Evolutionary conservation across 64 coral and sea anemone genomes (phyloP).

Genomic region (Porites australiensis): DNA sequence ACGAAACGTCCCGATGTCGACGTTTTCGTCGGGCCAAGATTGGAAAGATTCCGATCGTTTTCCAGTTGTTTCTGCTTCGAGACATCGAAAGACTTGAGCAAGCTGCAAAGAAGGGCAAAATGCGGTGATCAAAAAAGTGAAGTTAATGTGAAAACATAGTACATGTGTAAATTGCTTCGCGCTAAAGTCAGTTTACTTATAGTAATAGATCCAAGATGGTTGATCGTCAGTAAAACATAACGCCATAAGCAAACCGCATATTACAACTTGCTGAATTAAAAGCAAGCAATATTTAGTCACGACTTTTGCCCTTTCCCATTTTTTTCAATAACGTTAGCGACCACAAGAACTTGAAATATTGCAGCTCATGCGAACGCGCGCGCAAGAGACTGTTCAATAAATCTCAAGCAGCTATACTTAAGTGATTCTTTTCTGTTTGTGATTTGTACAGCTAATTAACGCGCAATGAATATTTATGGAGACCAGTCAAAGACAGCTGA

Average conservation of each 20-base stretch:
- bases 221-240: slow-evolving; percentile 9
- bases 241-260: slow-evolving; percentile 17
- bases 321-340: neutral
- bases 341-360: neutral
- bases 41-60: slow-evolving; percentile 82
- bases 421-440: neutral
- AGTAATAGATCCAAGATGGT: slow-evolving; percentile 78
- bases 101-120: slow-evolving; percentile 52
- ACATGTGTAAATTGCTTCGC: neutral
- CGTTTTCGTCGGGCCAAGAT: slow-evolving; percentile 58
- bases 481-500: neutral
- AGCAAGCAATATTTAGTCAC: neutral
- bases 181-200: slow-evolving; percentile 35
- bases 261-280: neutral
- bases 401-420: slow-evolving; percentile 13
- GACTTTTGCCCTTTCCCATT: neutral
- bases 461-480: slow-evolving; percentile 3
- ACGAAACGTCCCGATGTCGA: slow-evolving; percentile 63
- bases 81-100: slow-evolving; percentile 86
- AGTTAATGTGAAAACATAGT: neutral
- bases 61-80: slow-evolving; percentile 98
- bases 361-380: neutral
- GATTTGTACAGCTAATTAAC: slow-evolving; percentile 2
- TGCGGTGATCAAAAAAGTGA: neutral
- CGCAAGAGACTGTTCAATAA: neutral